Percentiles rank a stretch among this genome's conserved stretches.
Conservation (phyloP, 2,888 invertebrate species). For the Hypena proboscidalis region DNA sequence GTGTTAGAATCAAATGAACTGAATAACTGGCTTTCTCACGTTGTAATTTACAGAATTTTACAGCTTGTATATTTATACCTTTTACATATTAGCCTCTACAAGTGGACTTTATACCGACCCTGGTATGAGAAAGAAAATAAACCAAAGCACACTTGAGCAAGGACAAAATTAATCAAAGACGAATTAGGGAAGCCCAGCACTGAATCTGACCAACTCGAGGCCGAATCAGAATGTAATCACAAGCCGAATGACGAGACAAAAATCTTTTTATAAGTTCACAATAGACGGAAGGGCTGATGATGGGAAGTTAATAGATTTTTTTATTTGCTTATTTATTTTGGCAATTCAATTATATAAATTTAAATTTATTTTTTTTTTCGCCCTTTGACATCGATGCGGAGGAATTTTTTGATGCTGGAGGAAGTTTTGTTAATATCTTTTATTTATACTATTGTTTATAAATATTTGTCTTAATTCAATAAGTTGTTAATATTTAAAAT, state of each 20-base stretch:
- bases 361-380: no score
- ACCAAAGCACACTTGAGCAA: constrained; percentile 31
- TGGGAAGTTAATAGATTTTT: neutral
- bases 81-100: constrained; percentile 11
- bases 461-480: no score
- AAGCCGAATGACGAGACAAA: constrained; percentile 35
- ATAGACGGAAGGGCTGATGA: neutral
- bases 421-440: no score
- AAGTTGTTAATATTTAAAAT: no score
- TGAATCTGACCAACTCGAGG: constrained; percentile 46
- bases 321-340: no score
- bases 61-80: neutral
- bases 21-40: no score
- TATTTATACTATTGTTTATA: no score
- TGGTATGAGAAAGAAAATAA: constrained; percentile 28
- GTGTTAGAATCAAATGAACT: no score
- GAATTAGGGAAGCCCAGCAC: constrained; percentile 57
- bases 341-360: no score
- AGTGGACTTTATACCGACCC: constrained; percentile 15
- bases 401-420: no score
- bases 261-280: constrained; percentile 12
- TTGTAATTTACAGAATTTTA: neutral
- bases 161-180: constrained; percentile 64
- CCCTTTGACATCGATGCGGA: no score
- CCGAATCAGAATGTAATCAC: constrained; percentile 63